These are phyloP conservation scores for Amorpha juglandis DNA, from an alignment of 2,888 invertebrate species.

Conservation along the genomic window DNA sequence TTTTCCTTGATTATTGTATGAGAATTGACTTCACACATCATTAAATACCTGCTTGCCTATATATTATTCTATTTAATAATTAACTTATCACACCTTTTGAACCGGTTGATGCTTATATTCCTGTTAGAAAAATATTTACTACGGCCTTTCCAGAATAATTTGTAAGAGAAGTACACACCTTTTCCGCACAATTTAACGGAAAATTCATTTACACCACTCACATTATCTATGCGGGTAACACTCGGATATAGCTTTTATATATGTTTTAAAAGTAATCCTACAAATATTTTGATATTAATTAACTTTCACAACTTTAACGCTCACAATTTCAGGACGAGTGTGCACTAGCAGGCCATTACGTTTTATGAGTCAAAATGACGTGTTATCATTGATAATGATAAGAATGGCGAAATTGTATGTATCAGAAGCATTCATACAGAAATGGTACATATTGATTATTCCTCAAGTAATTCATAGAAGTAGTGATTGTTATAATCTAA, in stretches of 20 bases:
- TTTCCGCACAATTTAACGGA: conserved; percentile 3
- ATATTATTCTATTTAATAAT: neutral
- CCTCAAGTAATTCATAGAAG: neutral
- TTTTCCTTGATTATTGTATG: too few species aligned
- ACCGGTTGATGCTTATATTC: neutral
- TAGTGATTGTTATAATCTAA: neutral
- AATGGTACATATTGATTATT: conserved; percentile 13
- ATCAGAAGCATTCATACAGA: conserved; percentile 35
- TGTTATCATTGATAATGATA: conserved; percentile 73
- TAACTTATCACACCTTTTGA: neutral
- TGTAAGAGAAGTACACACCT: conserved; percentile 23
- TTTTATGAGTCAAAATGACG: conserved; percentile 74
- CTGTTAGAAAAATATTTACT: neutral
- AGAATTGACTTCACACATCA: neutral
- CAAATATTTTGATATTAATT: conserved; percentile 31
- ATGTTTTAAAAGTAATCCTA: conserved; percentile 27
- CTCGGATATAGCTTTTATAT: conserved; percentile 32
- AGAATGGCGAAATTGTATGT: conserved; percentile 56
- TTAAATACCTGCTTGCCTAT: neutral
- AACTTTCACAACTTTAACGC: conserved; percentile 31
- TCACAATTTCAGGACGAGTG: conserved; percentile 51
- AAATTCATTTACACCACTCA: conserved; percentile 28
- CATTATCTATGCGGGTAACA: conserved; percentile 43
- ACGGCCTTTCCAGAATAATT: neutral
- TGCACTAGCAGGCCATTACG: conserved; percentile 53